These are phyloP conservation scores for Pemphigus obesinymphae DNA, from an alignment of 1,140 invertebrate genomes.

Conservation along the genomic window DNA sequence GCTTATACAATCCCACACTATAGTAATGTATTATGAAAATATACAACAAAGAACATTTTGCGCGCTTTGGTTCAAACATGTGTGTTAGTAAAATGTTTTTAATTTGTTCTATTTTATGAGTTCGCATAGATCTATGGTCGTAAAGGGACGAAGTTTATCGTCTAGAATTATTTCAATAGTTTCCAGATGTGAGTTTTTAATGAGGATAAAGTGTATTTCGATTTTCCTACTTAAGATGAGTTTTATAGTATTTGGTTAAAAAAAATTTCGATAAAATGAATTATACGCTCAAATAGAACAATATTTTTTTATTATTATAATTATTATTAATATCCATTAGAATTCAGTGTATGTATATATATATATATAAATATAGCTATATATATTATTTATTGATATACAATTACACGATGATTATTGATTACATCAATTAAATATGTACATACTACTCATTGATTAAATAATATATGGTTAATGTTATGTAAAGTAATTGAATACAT, in stretches of 20 bases:
- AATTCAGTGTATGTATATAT: background rate
- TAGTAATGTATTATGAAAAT: background rate
- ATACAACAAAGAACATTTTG: slow-evolving; percentile 3
- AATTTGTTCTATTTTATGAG: slow-evolving; percentile 23
- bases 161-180: slow-evolving; percentile 13
- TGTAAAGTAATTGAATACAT: background rate
- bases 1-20: background rate
- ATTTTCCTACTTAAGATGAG: background rate
- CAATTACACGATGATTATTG: background rate
- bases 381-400: no score
- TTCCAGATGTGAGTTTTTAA: slow-evolving; percentile 23
- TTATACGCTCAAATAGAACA: no score
- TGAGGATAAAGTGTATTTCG: background rate
- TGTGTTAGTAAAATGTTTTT: slow-evolving; percentile 25
- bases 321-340: background rate
- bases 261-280: background rate
- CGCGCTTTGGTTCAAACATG: background rate
- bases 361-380: no score
- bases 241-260: background rate
- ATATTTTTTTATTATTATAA: background rate
- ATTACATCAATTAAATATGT: background rate
- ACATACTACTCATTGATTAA: no score
- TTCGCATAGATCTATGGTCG: background rate
- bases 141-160: slow-evolving; percentile 7
- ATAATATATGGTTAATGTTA: background rate